Evolutionary conservation across 2,888 invertebrate species (phyloP).

Genomic region (Callyntrura guangdongensis): DNA sequence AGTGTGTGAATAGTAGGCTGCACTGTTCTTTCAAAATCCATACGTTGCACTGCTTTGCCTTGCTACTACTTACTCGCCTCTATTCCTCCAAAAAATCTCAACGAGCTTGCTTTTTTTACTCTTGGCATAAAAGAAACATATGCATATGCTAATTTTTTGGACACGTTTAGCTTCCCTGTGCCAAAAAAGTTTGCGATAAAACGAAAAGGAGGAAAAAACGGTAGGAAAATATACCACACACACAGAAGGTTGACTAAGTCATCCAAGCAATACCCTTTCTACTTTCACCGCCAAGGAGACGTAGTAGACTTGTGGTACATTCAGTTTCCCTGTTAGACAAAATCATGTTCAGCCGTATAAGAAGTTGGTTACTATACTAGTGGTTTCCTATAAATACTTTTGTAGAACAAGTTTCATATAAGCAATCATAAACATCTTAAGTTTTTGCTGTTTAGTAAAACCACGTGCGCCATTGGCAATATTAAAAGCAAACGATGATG

Average conservation of each 20-base stretch:
- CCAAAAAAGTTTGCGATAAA: constrained; percentile 73
- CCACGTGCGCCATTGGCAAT: constrained; percentile 7
- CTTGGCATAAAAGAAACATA: constrained; percentile 66
- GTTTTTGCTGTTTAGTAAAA: no score
- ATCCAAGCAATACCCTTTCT: constrained; percentile 11
- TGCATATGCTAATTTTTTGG: constrained; percentile 79
- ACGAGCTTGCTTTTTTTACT: constrained; percentile 43
- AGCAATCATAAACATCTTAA: no score
- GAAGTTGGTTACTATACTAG: no score
- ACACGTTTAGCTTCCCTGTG: constrained; percentile 72
- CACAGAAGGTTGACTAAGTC: constrained; percentile 28
- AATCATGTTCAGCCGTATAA: background rate
- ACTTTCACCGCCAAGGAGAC: no score
- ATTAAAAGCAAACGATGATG: no score
- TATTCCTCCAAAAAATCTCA: background rate
- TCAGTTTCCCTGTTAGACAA: no score
- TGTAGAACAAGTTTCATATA: no score
- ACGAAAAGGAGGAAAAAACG: background rate
- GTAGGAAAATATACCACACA: background rate
- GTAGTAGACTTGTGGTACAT: no score
- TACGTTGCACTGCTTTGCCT: constrained; percentile 3
- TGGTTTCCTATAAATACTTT: no score
- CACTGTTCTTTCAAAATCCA: background rate
- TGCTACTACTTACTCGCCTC: background rate
- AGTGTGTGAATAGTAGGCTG: no score